Base-by-base conservation (phyloP, 2,113 vertebrate species). In the Anas platyrhynchos region DNA sequence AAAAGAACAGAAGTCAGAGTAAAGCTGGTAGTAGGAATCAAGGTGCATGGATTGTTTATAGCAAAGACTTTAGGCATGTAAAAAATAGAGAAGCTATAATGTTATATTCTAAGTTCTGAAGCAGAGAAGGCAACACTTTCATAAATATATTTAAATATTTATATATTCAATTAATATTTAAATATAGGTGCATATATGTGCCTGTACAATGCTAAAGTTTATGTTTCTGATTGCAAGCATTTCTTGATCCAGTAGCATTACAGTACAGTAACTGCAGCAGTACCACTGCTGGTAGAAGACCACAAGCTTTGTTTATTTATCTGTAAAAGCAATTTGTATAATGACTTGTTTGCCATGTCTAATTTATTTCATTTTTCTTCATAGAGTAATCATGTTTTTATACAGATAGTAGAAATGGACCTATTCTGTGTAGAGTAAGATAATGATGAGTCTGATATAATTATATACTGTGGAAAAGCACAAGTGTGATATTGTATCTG, bases 401-500 rank as follows among this genome's bases (percentile, higher is more conserved):
- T 25, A 55, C 0, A 43, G 25, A 15, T 32, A 16, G 13, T 20
- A 68, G 38, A n/a, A 81, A 83, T 0, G 13, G n/a, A 21, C 6
- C 3, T 17, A 54, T 36, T 68, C 11, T 68, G 27, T 15, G 46
- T 7, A 46, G 54, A 68, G 10, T 38, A 21, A 34, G 18, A 25
- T 16, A 55, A 55, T 63, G 63, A 31, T 72, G 27, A 32, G 10
- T 23, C 9, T 0, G 0, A 6, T 34, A 50, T 25, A 38, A 71
- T 79, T 21, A 46, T 2, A 48, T 3, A 12, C 2, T 14, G 13
- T 48, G 34, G 17, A 55, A 31, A 55, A 86, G 31, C 11, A 52
- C 4, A 17, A 10, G 27, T 1, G 1, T 11, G 11, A 9, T 43
- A 9, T 68, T 6, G 6, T 5, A 29, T 13, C 8, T 65, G 21